phyloP scores from a whole-genome alignment of 1,140 invertebrate species.

The Caerostris darwini region DNA sequence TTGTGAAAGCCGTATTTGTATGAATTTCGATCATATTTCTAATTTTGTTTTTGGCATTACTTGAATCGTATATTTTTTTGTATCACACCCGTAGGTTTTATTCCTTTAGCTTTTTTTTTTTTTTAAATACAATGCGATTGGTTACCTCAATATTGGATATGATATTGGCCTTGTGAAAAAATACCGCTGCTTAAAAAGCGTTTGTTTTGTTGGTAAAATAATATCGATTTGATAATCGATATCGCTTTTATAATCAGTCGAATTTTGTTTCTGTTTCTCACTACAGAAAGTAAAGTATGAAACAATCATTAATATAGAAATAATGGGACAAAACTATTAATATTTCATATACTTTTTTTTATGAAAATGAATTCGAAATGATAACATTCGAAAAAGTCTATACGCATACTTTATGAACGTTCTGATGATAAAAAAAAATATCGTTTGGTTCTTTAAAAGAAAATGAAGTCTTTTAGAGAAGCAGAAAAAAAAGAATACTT shows the following conservation, averaged over 20 bases:
- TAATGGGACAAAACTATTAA: not conserved
- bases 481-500: not conserved
- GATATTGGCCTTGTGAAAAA: not conserved
- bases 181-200: constrained; percentile 14
- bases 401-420: too few species aligned
- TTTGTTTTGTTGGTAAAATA: constrained; percentile 26
- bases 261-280: not conserved
- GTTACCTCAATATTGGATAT: constrained; percentile 1
- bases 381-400: not conserved
- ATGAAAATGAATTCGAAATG: constrained; percentile 1
- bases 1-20: not conserved
- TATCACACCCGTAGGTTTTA: not conserved
- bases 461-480: not conserved
- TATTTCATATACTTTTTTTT: not conserved
- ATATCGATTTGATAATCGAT: constrained; percentile 32
- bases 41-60: not conserved
- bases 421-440: not conserved
- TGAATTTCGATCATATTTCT: not conserved
- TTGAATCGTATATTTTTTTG: not conserved
- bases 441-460: not conserved
- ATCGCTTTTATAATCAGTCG: constrained; percentile 28
- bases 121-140: constrained; percentile 9
- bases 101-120: not conserved
- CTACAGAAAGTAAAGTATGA: not conserved
- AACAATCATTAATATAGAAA: constrained; percentile 28